These are phyloP conservation scores for Protodeltote pygarga DNA, from an alignment of 2,888 invertebrate genomes.

Conservation along the genomic window DNA sequence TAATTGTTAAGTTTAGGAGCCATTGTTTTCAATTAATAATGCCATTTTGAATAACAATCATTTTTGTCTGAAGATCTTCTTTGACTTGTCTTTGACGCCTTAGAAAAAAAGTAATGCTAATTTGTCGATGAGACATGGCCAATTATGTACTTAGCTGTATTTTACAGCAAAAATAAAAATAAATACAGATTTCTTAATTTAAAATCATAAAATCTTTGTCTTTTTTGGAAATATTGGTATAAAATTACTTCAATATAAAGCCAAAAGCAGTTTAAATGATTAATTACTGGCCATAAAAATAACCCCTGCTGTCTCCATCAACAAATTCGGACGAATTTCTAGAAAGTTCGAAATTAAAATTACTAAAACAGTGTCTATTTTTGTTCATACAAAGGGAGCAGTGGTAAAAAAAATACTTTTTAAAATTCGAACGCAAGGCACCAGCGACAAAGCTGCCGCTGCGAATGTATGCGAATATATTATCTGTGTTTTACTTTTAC, in stretches of 20 bases:
- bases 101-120: too few relatives aligned
- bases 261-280: background rate
- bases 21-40: conserved; percentile 24
- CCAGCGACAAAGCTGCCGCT: conserved; percentile 55
- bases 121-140: too few relatives aligned
- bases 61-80: background rate
- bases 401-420: conserved; percentile 54
- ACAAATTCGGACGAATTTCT: conserved; percentile 11
- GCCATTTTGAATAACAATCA: conserved; percentile 11
- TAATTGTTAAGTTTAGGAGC: conserved; percentile 9
- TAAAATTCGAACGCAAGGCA: conserved; percentile 54
- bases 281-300: conserved; percentile 15
- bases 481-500: conserved; percentile 41
- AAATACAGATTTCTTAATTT: too few relatives aligned
- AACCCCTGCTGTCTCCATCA: conserved; percentile 32
- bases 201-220: too few relatives aligned
- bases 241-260: conserved; percentile 4
- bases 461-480: conserved; percentile 49
- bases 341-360: conserved; percentile 30
- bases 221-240: conserved; percentile 6
- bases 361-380: conserved; percentile 30
- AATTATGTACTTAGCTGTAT: too few relatives aligned
- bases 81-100: background rate
- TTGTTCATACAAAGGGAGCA: conserved; percentile 19
- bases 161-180: too few relatives aligned